Evolutionary conservation across 2,113 vertebrate species (phyloP), one percentile per base, ranked within the genome.

Genomic region (Cyanocitta stelleri): DNA sequence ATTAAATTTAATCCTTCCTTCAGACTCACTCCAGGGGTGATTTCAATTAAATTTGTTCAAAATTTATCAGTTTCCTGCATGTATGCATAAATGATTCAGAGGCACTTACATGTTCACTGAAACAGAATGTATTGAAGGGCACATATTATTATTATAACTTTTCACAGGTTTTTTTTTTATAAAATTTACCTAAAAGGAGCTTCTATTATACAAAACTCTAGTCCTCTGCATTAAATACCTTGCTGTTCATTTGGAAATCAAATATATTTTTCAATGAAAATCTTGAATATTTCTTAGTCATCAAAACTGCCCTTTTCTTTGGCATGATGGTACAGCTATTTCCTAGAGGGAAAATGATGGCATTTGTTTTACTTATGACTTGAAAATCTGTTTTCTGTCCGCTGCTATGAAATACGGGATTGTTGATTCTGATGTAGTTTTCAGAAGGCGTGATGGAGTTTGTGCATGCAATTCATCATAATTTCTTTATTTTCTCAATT

Each of bases 21-120:
- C 96, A 97, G 95, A 97, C 83, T 96, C 96, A 96, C 97, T 97
- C 97, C 98, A 96, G 97, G 96, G 97, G 96, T 96, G 98, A 98
- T 98, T 98, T 98, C 98, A 98, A 98, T 98, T 98, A 98, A 98
- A 97, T 97, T 92, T 98, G 94, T 97, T 98, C 97, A 97, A 98
- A 98, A 97, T 98, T 95, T 98, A 97, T 98, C 98, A 96, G 96
- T 98, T 98, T 98, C 96, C 97, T 95, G 93, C 96, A 95, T 96
- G 97, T 97, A 95, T 94, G 89, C 95, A 98, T 98, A 98, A 98
- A 98, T 98, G 97, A 98, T 98, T 98, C 97, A 98, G 92, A 93
- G 61, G 92, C 92, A 96, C 96, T 97, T 97, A 91, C 21, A 63
- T 89, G 92, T 95, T 95, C 97, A 89, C 93, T 39, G 78, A 98